Evolutionary conservation across 2,797 vertebrate genomes (phyloP).

Genomic region (Acomys russatus): DNA sequence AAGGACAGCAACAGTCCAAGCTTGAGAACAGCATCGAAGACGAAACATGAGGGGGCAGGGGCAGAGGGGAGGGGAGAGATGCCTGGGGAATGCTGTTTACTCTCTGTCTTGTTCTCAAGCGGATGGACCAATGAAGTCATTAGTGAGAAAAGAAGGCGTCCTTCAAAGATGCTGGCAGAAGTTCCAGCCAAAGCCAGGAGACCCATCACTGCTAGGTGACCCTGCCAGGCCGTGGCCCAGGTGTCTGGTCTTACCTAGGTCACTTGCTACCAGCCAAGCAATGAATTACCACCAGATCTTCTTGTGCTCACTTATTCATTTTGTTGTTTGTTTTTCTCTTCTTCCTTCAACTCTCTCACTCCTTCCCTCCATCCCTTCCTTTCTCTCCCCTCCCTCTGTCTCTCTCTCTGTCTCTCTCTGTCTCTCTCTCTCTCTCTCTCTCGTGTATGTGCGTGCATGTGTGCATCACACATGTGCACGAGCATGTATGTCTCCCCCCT

Average conservation of each 20-base stretch:
- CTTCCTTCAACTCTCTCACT: neutral
- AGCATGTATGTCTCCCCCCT: neutral
- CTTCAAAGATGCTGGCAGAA: neutral
- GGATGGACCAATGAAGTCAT: neutral
- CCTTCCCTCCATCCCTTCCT: too few relatives aligned
- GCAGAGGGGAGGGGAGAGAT: neutral
- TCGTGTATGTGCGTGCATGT: too few relatives aligned
- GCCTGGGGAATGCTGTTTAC: neutral
- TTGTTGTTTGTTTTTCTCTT: neutral
- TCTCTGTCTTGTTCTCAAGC: neutral
- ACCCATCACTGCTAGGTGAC: neutral
- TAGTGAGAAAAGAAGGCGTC: too few relatives aligned
- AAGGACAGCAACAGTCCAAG: neutral
- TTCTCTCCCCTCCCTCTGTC: too few relatives aligned
- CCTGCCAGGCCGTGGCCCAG: neutral
- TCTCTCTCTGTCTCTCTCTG: neutral
- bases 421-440: too few relatives aligned
- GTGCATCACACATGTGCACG: neutral
- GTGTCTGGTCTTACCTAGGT: neutral
- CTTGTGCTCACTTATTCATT: neutral
- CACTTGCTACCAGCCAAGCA: neutral
- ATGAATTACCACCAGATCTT: neutral
- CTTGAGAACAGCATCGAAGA: neutral
- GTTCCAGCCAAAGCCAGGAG: conserved; percentile 23
- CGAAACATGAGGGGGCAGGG: neutral